Evolutionary conservation across 2,888 invertebrate species (phyloP).

Genomic region (Apotomis capreana): DNA sequence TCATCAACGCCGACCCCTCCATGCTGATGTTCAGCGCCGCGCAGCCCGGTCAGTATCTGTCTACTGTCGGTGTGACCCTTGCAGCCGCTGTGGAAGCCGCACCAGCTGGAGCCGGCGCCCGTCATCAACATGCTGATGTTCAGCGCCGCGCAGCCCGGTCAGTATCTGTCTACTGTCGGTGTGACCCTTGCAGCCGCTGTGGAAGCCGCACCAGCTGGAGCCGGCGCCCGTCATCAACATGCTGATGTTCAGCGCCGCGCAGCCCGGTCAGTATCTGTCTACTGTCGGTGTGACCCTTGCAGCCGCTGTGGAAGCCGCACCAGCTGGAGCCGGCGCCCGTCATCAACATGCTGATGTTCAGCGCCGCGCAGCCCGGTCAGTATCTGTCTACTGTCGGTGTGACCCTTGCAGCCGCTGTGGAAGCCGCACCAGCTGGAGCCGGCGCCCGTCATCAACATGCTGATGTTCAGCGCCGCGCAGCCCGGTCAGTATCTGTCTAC

Average conservation of each 20-base stretch:
- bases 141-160: constrained; percentile 58
- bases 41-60: constrained; percentile 52
- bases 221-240: too few species aligned
- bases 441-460: constrained; percentile 71
- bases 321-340: too few species aligned
- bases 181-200: too few species aligned
- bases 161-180: neutral
- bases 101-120: constrained; percentile 66
- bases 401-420: constrained; percentile 67
- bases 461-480: constrained; percentile 62
- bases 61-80: neutral
- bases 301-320: too few species aligned
- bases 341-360: too few species aligned
- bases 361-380: too few species aligned
- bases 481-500: constrained; percentile 49
- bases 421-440: constrained; percentile 66
- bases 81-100: constrained; percentile 57
- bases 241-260: too few species aligned
- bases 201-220: too few species aligned
- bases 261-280: too few species aligned
- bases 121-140: constrained; percentile 73
- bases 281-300: too few species aligned
- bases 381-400: too few species aligned
- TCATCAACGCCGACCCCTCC: constrained; percentile 75
- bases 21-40: constrained; percentile 63